Conservation (phyloP, 2,888 invertebrate genomes). For the Eilema caniola region DNA sequence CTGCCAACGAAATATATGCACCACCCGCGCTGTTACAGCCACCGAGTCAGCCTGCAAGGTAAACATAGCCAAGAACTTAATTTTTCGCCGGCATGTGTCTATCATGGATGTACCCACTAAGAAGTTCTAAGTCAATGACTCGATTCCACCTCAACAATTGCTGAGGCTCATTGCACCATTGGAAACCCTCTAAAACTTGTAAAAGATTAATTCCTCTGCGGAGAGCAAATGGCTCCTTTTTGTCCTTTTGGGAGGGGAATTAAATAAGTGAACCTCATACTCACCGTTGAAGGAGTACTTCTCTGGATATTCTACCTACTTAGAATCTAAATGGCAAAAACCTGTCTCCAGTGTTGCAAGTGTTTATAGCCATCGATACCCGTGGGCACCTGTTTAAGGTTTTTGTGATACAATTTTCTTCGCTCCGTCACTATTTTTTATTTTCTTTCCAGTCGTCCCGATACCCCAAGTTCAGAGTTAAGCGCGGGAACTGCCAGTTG, state of each 20-base stretch:
- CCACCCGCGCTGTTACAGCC: conserved; percentile 84
- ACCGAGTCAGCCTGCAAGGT: conserved; percentile 81
- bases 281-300: no score
- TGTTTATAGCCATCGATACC: no score
- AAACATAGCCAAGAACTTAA: conserved; percentile 9
- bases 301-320: no score
- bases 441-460: conserved; percentile 75
- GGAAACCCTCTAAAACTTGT: no score
- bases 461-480: conserved; percentile 80
- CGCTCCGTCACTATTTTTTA: neutral
- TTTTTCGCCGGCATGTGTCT: neutral
- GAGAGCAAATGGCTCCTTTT: no score
- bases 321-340: no score
- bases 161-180: no score
- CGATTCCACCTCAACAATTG: neutral
- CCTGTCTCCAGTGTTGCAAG: no score
- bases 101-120: neutral
- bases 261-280: no score
- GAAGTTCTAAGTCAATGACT: neutral
- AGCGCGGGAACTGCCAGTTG: conserved; percentile 77
- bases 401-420: neutral
- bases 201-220: no score
- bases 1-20: conserved; percentile 89
- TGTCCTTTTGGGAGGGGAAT: no score
- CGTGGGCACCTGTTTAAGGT: no score